Percentiles rank a stretch among this genome's conserved stretches.
phyloP scores from a whole-genome alignment of 2,113 vertebrate genomes.

The Tetrao urogallus region DNA sequence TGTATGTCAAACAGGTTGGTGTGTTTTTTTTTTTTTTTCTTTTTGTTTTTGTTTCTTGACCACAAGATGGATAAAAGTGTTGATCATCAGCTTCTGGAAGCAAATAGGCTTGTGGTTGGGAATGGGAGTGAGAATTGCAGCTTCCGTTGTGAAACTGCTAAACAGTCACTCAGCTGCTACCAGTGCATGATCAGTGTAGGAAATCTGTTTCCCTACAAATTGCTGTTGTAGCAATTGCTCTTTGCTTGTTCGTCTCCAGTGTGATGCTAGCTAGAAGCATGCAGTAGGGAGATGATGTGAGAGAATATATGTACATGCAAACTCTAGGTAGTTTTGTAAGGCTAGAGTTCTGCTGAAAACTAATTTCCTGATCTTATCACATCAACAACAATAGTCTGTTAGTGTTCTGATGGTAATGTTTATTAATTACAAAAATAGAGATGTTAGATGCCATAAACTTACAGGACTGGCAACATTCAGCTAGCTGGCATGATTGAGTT shows the following conservation, averaged over 20 bases:
- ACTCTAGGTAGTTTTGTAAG: background rate
- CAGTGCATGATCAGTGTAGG: background rate
- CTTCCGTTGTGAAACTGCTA: background rate
- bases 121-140: constrained; percentile 1
- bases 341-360: background rate
- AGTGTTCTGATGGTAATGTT: background rate
- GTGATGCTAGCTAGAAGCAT: background rate
- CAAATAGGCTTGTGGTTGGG: background rate
- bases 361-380: background rate
- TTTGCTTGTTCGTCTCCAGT: background rate
- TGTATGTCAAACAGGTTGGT: background rate
- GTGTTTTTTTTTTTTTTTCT: background rate
- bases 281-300: background rate
- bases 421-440: background rate
- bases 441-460: background rate
- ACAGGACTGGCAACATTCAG: background rate
- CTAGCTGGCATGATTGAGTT: background rate
- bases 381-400: background rate
- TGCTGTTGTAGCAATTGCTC: background rate
- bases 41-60: background rate
- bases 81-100: constrained; percentile 28
- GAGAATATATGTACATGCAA: background rate
- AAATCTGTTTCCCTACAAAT: background rate
- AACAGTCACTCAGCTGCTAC: background rate
- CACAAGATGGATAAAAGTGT: background rate